Conservation (phyloP, 1,140 invertebrate genomes). For the Trinorchestia longiramus region DNA sequence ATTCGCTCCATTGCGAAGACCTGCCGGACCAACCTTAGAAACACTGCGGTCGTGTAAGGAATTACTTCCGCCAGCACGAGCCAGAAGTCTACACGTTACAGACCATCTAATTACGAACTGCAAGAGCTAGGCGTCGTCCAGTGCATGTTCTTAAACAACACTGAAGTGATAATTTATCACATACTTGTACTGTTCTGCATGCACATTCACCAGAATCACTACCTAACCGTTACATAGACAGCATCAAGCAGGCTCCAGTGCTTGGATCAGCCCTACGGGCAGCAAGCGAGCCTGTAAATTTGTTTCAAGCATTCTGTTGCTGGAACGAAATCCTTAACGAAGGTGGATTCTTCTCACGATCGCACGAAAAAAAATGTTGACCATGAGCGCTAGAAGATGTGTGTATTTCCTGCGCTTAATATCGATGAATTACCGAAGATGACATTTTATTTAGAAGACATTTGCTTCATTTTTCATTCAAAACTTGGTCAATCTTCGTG, state of each 20-base stretch:
- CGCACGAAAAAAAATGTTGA: slow-evolving; percentile 1
- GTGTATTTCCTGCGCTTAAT: neutral
- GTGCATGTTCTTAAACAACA: neutral
- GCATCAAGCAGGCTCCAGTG: neutral
- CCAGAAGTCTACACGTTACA: neutral
- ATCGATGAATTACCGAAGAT: neutral
- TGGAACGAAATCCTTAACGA: neutral
- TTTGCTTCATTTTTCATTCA: too few species aligned
- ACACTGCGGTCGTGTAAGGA: neutral
- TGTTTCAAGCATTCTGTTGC: neutral
- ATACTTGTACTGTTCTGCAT: neutral
- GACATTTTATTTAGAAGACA: neutral
- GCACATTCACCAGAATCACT: neutral
- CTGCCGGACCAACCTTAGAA: neutral
- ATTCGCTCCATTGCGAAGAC: neutral
- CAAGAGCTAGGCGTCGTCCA: neutral
- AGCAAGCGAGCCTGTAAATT: too few species aligned
- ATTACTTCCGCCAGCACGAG: neutral
- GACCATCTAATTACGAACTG: neutral
- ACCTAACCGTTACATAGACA: neutral
- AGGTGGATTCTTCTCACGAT: slow-evolving; percentile 22
- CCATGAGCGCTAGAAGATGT: neutral
- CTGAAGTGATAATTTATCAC: neutral
- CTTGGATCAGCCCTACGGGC: neutral
- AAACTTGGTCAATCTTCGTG: too few species aligned